Conservation (phyloP, 2,113 vertebrate species). For the Aix galericulata region DNA sequence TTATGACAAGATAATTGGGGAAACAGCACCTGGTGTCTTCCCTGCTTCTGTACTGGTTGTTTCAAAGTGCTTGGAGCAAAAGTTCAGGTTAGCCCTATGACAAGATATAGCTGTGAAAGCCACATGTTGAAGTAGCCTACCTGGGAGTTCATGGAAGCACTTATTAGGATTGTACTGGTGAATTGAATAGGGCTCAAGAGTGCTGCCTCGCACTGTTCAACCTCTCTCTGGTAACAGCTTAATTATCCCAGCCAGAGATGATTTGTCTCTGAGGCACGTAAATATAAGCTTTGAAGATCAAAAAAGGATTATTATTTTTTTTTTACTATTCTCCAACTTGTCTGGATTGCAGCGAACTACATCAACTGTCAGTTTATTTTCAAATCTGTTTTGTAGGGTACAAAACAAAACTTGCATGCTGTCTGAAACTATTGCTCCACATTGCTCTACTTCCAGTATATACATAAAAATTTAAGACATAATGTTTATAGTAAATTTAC, state of each 20-base stretch:
- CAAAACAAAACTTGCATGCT: not conserved
- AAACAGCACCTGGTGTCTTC: not conserved
- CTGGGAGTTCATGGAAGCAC: not conserved
- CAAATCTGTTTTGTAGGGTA: not conserved
- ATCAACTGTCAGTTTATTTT: not conserved
- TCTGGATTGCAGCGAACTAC: not conserved
- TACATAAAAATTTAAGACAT: accelerated
- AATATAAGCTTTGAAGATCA: not conserved
- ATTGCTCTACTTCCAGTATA: not conserved
- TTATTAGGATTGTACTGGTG: not conserved
- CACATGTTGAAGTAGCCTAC: not conserved
- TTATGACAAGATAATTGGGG: not conserved
- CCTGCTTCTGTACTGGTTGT: not conserved
- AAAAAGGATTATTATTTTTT: too few species aligned
- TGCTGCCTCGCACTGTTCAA: not conserved
- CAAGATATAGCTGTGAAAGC: not conserved
- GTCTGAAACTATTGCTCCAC: not conserved
- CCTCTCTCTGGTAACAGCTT: not conserved
- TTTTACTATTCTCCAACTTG: not conserved
- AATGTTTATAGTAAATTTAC: not conserved
- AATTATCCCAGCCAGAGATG: not conserved
- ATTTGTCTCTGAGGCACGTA: not conserved
- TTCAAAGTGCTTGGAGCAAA: not conserved
- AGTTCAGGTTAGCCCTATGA: not conserved
- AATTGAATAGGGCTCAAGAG: not conserved